Percentiles rank a stretch among this genome's conserved stretches.
Evolutionary conservation across 2,113 vertebrate species (phyloP).

Genomic region (Indicator indicator): DNA sequence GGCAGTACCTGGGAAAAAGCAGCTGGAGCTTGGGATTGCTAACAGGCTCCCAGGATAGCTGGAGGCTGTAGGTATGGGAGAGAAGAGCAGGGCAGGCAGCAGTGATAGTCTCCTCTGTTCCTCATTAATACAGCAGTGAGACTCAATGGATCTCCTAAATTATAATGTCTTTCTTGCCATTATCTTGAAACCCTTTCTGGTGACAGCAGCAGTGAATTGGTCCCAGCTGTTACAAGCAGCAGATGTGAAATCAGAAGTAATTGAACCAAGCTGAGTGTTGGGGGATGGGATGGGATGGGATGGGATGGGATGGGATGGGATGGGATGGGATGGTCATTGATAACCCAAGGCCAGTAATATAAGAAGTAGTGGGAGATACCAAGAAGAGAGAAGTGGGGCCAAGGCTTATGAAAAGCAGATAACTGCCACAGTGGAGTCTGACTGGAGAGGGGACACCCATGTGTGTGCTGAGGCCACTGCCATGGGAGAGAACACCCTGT

Average conservation of each 20-base stretch:
- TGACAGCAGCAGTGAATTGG: conserved; percentile 35
- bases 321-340: not conserved
- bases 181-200: conserved; percentile 57
- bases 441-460: not conserved
- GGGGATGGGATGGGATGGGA: too few relatives aligned
- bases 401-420: not conserved
- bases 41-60: not conserved
- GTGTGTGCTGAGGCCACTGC: not conserved
- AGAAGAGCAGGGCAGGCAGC: not conserved
- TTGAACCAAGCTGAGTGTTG: not conserved
- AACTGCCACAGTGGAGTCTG: not conserved
- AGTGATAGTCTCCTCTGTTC: not conserved
- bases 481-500: too few relatives aligned
- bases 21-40: not conserved
- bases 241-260: conserved; percentile 28
- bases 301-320: not conserved
- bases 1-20: not conserved
- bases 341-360: fast-evolving
- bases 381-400: not conserved
- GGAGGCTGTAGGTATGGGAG: not conserved
- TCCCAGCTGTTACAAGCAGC: conserved; percentile 21
- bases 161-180: conserved; percentile 35
- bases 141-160: conserved; percentile 19
- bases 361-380: not conserved
- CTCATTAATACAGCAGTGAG: not conserved